Conservation (phyloP, 1,140 invertebrate genomes). For the Laodelphax striatellus region DNA sequence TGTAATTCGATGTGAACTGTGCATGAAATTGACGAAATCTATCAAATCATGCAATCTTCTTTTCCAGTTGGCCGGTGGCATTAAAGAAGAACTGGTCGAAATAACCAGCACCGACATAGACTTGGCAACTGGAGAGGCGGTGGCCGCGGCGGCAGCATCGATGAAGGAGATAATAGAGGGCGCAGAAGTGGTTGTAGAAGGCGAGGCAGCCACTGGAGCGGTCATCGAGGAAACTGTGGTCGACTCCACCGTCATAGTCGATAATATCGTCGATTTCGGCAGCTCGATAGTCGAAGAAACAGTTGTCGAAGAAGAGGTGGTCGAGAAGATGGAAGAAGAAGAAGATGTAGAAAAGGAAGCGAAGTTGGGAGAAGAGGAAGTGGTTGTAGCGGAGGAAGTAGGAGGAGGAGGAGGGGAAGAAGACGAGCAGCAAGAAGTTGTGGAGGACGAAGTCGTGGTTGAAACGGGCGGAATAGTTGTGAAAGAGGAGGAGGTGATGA, state of each 20-base stretch:
- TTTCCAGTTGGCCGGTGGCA: neutral
- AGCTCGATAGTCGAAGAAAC: neutral
- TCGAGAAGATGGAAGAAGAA: neutral
- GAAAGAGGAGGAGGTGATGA: neutral
- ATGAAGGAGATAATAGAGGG: constrained; percentile 2
- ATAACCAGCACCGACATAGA: constrained; percentile 28
- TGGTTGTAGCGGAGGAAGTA: neutral
- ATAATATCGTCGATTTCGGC: neutral
- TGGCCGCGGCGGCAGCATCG: constrained; percentile 17
- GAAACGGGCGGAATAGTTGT: constrained; percentile 12
- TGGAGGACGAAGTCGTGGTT: constrained; percentile 10
- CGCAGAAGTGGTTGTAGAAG: neutral
- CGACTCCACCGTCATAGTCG: neutral
- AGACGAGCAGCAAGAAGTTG: constrained; percentile 4
- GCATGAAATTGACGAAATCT: too few relatives aligned
- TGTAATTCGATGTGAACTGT: too few relatives aligned
- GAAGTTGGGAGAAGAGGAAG: neutral
- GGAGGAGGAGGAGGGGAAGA: neutral
- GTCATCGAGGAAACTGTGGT: neutral
- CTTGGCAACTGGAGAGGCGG: neutral
- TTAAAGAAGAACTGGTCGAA: constrained; percentile 32
- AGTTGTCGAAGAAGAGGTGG: neutral
- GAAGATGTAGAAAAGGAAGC: neutral
- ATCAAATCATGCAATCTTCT: too few relatives aligned
- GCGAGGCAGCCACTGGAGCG: neutral